phyloP scores from a whole-genome alignment of 2,888 invertebrate genomes.

The Morpho helenor region DNA sequence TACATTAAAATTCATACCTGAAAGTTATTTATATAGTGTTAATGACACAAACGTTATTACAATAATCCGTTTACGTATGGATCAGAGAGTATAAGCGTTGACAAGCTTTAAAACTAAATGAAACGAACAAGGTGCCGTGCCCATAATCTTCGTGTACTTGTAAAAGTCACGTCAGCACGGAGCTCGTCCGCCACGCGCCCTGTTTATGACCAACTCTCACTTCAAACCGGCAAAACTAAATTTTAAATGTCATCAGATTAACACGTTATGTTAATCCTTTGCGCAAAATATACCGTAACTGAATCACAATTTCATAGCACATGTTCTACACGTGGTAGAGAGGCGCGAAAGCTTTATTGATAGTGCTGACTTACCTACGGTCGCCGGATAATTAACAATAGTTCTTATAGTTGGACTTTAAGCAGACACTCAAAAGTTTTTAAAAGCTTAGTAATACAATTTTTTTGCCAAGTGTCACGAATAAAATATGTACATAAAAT shows the following conservation, averaged over 20 bases:
- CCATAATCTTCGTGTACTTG: constrained; percentile 54
- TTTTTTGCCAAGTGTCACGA: too few species aligned
- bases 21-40: constrained; percentile 4
- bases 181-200: constrained; percentile 36
- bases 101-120: constrained; percentile 62
- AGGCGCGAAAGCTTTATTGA: too few species aligned
- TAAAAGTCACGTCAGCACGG: constrained; percentile 51
- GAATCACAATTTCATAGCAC: constrained; percentile 10
- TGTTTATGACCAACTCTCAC: constrained; percentile 45
- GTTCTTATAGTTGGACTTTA: too few species aligned
- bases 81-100: constrained; percentile 56
- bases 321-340: too few species aligned
- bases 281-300: constrained; percentile 35
- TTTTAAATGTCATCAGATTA: constrained; percentile 65
- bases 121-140: constrained; percentile 57
- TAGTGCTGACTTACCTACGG: too few species aligned
- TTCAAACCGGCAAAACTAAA: constrained; percentile 61
- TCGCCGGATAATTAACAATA: too few species aligned
- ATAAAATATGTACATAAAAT: too few species aligned
- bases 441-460: too few species aligned
- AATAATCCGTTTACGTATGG: constrained; percentile 54
- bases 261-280: constrained; percentile 38
- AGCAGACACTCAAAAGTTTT: too few species aligned
- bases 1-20: background rate
- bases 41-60: constrained; percentile 9